Conservation (phyloP, 2,888 invertebrate species). For the Yponomeuta cagnagella region DNA sequence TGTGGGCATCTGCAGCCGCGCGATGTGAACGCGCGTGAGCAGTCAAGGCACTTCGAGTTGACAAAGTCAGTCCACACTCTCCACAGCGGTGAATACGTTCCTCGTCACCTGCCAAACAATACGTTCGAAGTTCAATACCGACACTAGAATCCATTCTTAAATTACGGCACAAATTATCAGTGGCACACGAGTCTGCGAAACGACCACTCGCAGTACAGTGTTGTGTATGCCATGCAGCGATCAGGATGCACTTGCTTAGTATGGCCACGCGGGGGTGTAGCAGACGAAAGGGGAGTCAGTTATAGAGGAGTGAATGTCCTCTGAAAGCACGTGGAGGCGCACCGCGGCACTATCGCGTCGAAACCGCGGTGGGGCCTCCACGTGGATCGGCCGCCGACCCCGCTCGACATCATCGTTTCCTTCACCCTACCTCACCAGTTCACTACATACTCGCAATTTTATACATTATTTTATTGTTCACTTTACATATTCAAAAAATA, state of each 20-base stretch:
- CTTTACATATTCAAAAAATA: neutral
- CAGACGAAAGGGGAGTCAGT: constrained; percentile 35
- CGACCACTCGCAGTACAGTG: constrained; percentile 61
- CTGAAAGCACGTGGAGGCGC: constrained; percentile 65
- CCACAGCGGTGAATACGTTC: constrained; percentile 76
- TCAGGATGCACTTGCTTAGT: constrained; percentile 51
- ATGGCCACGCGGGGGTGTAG: constrained; percentile 22
- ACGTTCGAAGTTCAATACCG: constrained; percentile 39
- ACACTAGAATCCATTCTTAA: constrained; percentile 38
- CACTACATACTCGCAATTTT: neutral
- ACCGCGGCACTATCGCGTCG: constrained; percentile 47
- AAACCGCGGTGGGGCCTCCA: constrained; percentile 48
- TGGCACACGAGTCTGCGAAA: constrained; percentile 32
- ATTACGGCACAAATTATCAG: constrained; percentile 12
- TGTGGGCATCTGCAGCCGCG: constrained; percentile 82
- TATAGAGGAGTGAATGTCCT: constrained; percentile 48
- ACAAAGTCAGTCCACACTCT: constrained; percentile 84
- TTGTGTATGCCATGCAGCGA: constrained; percentile 62
- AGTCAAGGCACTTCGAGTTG: constrained; percentile 84
- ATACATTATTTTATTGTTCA: neutral
- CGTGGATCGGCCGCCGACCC: constrained; percentile 66
- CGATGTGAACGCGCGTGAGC: constrained; percentile 78
- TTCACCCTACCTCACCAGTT: constrained; percentile 23
- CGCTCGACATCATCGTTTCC: constrained; percentile 43
- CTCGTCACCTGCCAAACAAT: constrained; percentile 66